Conservation (phyloP, 2,888 invertebrate genomes). For the Leucophenga maculata region DNA sequence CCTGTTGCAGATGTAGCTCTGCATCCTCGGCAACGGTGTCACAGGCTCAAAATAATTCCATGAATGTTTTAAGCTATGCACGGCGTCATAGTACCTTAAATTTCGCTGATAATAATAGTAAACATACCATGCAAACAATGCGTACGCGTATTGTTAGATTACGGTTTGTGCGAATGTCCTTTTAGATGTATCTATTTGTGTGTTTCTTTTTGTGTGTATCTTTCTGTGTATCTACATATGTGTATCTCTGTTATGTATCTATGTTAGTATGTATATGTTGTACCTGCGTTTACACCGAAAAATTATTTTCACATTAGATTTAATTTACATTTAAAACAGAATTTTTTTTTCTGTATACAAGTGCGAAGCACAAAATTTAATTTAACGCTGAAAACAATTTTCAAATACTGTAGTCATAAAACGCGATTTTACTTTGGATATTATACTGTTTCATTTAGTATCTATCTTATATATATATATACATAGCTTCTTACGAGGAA, state of each 20-base stretch:
- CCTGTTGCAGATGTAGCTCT: constrained; percentile 51
- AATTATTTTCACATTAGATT: constrained; percentile 11
- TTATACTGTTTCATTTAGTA: no score
- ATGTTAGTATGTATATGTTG: constrained; percentile 9
- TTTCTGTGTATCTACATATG: no score
- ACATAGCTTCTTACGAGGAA: no score
- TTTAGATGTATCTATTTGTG: constrained; percentile 33
- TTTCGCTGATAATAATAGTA: constrained; percentile 30
- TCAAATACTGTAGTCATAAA: no score
- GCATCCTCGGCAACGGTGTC: constrained; percentile 40
- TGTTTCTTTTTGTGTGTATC: constrained; percentile 3
- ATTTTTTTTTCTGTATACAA: neutral
- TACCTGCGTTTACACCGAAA: constrained; percentile 41
- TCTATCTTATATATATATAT: no score
- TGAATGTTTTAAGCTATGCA: constrained; percentile 56
- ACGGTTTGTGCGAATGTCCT: constrained; percentile 51
- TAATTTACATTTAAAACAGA: neutral
- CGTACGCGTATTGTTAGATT: constrained; percentile 51
- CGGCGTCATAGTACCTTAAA: constrained; percentile 51
- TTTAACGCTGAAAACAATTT: neutral
- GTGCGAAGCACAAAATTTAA: neutral
- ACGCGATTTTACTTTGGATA: no score
- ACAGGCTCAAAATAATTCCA: constrained; percentile 45
- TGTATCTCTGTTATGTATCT: constrained; percentile 24
- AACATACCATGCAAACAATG: constrained; percentile 37